Conservation (phyloP, 1,140 invertebrate species). For the Cepaea nemoralis region DNA sequence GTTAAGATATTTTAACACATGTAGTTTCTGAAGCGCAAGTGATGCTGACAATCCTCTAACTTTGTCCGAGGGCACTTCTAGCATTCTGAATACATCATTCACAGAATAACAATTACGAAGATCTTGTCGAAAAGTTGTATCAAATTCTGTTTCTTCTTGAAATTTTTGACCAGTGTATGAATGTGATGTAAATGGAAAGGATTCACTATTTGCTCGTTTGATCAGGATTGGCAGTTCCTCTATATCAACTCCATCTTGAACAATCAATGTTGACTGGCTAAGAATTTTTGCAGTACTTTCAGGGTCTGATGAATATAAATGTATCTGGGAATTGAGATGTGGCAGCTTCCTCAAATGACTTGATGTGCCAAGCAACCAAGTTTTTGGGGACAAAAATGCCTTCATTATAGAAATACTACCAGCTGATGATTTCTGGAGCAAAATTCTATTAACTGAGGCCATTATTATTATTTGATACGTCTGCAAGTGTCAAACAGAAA, state of each 20-base stretch:
- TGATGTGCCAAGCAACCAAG: no score
- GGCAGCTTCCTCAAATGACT: not conserved
- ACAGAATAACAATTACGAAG: constrained; percentile 64
- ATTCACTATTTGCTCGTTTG: constrained; percentile 71
- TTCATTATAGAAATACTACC: not conserved
- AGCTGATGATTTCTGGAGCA: not conserved
- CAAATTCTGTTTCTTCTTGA: constrained; percentile 61
- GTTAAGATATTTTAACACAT: constrained; percentile 74
- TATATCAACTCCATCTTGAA: constrained; percentile 79
- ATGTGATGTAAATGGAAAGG: constrained; percentile 42
- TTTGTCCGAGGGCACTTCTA: constrained; percentile 73
- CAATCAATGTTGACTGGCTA: constrained; percentile 75
- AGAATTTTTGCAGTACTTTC: constrained; percentile 1
- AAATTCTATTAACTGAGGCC: constrained; percentile 35
- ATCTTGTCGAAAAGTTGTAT: constrained; percentile 67
- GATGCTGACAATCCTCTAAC: constrained; percentile 74
- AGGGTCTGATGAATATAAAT: not conserved
- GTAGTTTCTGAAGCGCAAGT: constrained; percentile 73
- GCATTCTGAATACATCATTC: constrained; percentile 64
- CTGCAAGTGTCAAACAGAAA: no score
- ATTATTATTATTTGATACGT: not conserved
- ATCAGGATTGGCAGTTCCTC: constrained; percentile 81
- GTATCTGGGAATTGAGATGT: not conserved
- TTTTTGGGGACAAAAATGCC: not conserved
- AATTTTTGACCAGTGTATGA: constrained; percentile 34